These are phyloP conservation scores for Bufotes viridis DNA, from an alignment of 2,797 vertebrate species.

Conservation along the genomic window DNA sequence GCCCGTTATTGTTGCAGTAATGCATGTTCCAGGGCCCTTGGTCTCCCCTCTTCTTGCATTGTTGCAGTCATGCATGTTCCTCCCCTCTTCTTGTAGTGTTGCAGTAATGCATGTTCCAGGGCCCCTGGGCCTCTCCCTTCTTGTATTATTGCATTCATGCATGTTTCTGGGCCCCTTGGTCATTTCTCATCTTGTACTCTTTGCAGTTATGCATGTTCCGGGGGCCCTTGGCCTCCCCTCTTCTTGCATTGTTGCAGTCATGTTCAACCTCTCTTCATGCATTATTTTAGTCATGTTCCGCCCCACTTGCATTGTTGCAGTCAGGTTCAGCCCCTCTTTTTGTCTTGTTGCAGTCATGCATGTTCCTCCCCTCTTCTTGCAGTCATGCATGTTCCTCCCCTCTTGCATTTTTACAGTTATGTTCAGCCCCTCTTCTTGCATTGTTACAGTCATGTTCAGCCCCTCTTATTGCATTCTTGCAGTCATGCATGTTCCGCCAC, in stretches of 20 bases:
- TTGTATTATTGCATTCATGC: not conserved
- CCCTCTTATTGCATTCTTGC: not conserved
- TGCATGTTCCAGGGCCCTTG: not conserved
- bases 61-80: not conserved
- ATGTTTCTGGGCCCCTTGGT: not conserved
- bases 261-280: too few relatives aligned
- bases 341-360: not conserved
- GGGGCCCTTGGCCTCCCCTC: too few relatives aligned
- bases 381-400: not conserved
- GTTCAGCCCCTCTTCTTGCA: not conserved
- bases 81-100: not conserved
- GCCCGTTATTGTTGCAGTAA: not conserved
- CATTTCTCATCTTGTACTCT: too few relatives aligned
- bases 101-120: not conserved
- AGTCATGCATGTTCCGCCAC: too few relatives aligned
- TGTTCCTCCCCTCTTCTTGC: not conserved
- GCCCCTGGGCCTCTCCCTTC: too few relatives aligned
- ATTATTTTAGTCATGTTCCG: too few relatives aligned
- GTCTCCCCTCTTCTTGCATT: not conserved
- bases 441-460: too few relatives aligned
- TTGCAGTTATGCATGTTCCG: too few relatives aligned
- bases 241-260: too few relatives aligned
- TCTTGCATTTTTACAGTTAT: not conserved
- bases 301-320: not conserved
- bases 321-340: conserved; percentile 60